These are phyloP conservation scores for Sicus ferrugineus DNA, from an alignment of 2,888 invertebrate species.

Conservation along the genomic window DNA sequence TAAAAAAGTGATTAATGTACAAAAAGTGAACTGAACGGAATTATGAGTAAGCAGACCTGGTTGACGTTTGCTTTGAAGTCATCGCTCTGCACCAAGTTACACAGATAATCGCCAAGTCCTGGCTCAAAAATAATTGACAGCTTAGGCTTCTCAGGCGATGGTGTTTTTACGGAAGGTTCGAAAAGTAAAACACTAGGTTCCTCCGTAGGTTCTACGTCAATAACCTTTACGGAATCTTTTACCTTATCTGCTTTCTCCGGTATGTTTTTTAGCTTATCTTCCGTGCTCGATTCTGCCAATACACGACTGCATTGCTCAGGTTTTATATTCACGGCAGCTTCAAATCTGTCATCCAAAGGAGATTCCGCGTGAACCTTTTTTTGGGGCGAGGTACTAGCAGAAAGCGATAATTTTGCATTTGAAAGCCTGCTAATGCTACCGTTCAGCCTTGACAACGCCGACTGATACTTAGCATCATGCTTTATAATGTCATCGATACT, in stretches of 20 bases:
- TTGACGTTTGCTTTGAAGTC: constrained; percentile 49
- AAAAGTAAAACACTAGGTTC: background rate
- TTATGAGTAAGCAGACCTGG: constrained; percentile 35
- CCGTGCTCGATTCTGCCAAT: background rate
- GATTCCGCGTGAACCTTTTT: constrained; percentile 1
- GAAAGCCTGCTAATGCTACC: constrained; percentile 52
- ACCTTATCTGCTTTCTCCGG: background rate
- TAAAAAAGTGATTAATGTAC: constrained; percentile 23
- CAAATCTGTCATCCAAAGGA: constrained; percentile 35
- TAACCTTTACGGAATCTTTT: background rate
- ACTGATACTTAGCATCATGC: constrained; percentile 51
- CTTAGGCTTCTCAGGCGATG: constrained; percentile 39
- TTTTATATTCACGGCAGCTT: constrained; percentile 23
- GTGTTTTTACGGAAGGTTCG: background rate
- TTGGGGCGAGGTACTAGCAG: constrained; percentile 28
- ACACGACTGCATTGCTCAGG: too few species aligned
- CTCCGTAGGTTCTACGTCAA: background rate
- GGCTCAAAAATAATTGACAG: constrained; percentile 55
- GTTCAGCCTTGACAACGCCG: constrained; percentile 52
- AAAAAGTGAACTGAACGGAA: too few species aligned
- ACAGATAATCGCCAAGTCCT: constrained; percentile 52
- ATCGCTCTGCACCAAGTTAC: constrained; percentile 53
- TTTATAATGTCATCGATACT: constrained; percentile 51
- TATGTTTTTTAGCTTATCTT: background rate
- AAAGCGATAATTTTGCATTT: constrained; percentile 39